These are phyloP conservation scores for Trypoxylus dichotomus DNA, from an alignment of 1,140 invertebrate species.

Conservation along the genomic window DNA sequence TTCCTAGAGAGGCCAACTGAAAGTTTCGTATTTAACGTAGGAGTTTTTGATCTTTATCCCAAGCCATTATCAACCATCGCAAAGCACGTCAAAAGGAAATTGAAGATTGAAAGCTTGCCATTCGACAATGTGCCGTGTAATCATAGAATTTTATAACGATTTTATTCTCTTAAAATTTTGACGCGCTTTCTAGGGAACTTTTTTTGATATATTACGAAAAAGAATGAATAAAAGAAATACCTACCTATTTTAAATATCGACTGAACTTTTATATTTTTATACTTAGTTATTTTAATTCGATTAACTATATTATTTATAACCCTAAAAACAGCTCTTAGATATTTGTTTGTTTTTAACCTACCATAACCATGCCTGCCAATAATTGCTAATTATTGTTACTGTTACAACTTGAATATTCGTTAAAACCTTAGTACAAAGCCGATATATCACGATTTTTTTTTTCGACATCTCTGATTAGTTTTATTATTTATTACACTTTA, in stretches of 20 bases:
- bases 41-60: slow-evolving; percentile 49
- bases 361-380: background rate
- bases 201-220: background rate
- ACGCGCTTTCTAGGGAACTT: too few species aligned
- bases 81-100: slow-evolving; percentile 43
- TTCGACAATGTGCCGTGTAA: background rate
- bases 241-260: too few species aligned
- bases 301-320: too few species aligned
- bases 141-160: background rate
- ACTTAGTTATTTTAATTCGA: too few species aligned
- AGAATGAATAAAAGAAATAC: background rate
- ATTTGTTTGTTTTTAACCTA: too few species aligned
- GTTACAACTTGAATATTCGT: background rate
- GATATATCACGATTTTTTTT: background rate
- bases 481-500: slow-evolving; percentile 3
- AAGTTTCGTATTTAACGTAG: slow-evolving; percentile 44
- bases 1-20: slow-evolving; percentile 41
- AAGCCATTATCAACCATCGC: slow-evolving; percentile 45
- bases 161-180: background rate
- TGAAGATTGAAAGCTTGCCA: background rate
- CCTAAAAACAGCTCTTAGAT: too few species aligned
- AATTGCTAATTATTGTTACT: background rate
- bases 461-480: background rate
- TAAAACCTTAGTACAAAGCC: slow-evolving; percentile 16
- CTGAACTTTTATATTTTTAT: too few species aligned